Evolutionary conservation across 2,797 vertebrate genomes (phyloP).

Genomic region (Pangasius macronema): DNA sequence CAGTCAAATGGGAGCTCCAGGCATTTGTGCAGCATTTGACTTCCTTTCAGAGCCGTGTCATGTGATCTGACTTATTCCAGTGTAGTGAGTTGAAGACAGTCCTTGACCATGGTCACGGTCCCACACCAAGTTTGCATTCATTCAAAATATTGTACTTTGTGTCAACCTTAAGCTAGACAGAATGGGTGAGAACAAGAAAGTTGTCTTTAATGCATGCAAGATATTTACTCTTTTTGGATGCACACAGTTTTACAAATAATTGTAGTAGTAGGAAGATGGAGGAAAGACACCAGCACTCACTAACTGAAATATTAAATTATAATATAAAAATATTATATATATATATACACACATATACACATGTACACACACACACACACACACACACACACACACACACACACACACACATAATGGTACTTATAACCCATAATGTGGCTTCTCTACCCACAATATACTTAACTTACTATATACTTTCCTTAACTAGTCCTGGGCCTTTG

Average conservation of each 20-base stretch:
- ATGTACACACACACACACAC: no score
- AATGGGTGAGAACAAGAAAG: not conserved
- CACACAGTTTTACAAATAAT: not conserved
- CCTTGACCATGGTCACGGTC: slow-evolving; percentile 24
- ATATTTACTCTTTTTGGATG: not conserved
- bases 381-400: no score
- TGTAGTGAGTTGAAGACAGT: slow-evolving; percentile 38
- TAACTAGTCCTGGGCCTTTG: not conserved
- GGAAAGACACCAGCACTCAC: not conserved
- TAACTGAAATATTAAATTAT: not conserved
- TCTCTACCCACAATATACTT: not conserved
- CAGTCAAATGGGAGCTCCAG: slow-evolving; percentile 20
- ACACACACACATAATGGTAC: not conserved
- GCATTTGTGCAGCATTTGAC: slow-evolving; percentile 26
- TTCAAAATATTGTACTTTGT: slow-evolving; percentile 59
- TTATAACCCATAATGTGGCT: not conserved
- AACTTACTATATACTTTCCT: no score
- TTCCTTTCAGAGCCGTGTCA: slow-evolving; percentile 1
- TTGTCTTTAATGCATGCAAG: not conserved
- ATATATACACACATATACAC: no score
- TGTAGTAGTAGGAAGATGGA: not conserved
- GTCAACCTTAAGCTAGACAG: not conserved
- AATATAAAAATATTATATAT: no score
- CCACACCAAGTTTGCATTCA: slow-evolving; percentile 61
- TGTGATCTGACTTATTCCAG: slow-evolving; percentile 41